Evolutionary conservation across 2,888 invertebrate genomes (phyloP).

Genomic region (Pyrrhia umbra): DNA sequence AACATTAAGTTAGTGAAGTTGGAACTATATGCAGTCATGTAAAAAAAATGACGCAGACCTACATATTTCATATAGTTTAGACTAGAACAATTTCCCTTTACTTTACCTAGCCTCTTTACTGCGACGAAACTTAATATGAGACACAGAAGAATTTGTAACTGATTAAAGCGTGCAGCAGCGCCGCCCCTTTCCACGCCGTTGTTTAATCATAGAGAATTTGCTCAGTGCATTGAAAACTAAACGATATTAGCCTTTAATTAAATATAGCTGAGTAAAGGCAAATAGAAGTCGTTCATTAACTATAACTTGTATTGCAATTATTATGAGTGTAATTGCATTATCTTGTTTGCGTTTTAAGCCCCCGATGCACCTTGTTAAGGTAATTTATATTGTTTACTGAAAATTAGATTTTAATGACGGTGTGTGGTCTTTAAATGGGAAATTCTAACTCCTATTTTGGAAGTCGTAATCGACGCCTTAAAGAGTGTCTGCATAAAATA

Average conservation of each 20-base stretch:
- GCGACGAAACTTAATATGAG: conserved; percentile 14
- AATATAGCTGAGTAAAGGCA: conserved; percentile 52
- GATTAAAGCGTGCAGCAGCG: conserved; percentile 48
- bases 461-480: not conserved
- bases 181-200: conserved; percentile 53
- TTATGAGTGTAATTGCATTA: conserved; percentile 36
- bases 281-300: conserved; percentile 38
- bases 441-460: not conserved
- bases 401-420: conserved; percentile 12
- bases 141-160: conserved; percentile 37
- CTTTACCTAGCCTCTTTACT: conserved; percentile 11
- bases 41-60: no score
- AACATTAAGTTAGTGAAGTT: no score
- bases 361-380: conserved; percentile 20
- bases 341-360: conserved; percentile 27
- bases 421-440: conserved; percentile 21
- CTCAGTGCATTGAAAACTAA: conserved; percentile 65
- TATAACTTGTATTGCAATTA: conserved; percentile 24
- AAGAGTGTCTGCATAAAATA: conserved; percentile 1
- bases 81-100: not conserved
- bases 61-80: no score
- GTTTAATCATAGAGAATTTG: conserved; percentile 69
- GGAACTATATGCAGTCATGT: not conserved
- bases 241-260: conserved; percentile 68
- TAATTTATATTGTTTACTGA: conserved; percentile 23